These are phyloP conservation scores for Fragum fragum DNA, from an alignment of 2,888 invertebrate species.

Conservation along the genomic window DNA sequence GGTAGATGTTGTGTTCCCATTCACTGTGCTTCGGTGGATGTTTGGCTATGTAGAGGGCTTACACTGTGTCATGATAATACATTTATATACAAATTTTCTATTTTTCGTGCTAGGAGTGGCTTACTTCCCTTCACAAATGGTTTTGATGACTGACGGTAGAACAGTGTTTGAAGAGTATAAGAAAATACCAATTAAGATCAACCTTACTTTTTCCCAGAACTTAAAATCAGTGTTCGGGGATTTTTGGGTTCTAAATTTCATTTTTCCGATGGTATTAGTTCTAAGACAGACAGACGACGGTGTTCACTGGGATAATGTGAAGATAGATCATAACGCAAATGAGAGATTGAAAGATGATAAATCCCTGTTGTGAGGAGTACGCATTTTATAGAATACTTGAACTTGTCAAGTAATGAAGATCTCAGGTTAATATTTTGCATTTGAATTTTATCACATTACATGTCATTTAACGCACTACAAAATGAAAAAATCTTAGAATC, in stretches of 20 bases:
- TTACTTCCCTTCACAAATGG: constrained; percentile 66
- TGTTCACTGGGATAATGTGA: constrained; percentile 72
- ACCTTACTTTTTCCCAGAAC: constrained; percentile 63
- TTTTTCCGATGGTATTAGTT: constrained; percentile 76
- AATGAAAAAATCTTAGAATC: too few species aligned
- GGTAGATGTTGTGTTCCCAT: constrained; percentile 62
- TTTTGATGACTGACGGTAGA: constrained; percentile 64
- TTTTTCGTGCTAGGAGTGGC: constrained; percentile 60
- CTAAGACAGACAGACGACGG: constrained; percentile 76
- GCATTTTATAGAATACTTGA: too few species aligned
- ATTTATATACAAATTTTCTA: constrained; percentile 64
- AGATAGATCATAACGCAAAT: constrained; percentile 48
- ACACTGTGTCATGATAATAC: constrained; percentile 62
- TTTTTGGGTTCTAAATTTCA: constrained; percentile 78
- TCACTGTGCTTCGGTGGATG: constrained; percentile 53
- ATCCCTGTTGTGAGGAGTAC: constrained; percentile 9
- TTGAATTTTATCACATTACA: too few species aligned
- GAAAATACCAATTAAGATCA: constrained; percentile 65
- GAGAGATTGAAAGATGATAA: constrained; percentile 20
- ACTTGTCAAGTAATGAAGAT: too few species aligned
- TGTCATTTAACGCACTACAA: too few species aligned
- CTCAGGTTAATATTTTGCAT: too few species aligned
- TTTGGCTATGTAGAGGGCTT: constrained; percentile 49
- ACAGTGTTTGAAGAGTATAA: constrained; percentile 74
- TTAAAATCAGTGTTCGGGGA: constrained; percentile 78